Evolutionary conservation across 1,140 invertebrate genomes (phyloP), one percentile per base, ranked within the genome.

Genomic region (Scaptomyza pallida): DNA sequence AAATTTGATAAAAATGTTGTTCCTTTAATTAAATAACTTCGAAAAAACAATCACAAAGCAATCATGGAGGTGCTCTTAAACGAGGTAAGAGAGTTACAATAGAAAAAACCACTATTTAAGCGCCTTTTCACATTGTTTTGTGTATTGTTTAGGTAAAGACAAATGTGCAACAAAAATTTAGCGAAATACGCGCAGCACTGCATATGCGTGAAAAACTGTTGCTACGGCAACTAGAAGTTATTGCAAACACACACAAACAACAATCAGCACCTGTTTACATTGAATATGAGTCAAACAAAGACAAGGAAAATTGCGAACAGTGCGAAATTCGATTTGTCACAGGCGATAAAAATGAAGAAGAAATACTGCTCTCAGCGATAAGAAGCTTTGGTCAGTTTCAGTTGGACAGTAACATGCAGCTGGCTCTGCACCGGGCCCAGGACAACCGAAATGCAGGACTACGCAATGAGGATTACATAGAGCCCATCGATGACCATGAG

Each of bases 181-280:
- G 91, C 35, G 89, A 92, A 51, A 71, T 93, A 12, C 80, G 88
- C 12, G 89, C 92, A 37, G 89, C 89, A 0, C 61, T 94, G 16
- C 88, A 90, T 69, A 91, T 91, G 51, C 89, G 93, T 68, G 93
- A 94, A 61, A 93, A 92, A 45, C 90, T 93, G 73, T 86, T 94
- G 13, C 72, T 93, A 2, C 91, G 93, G 8, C 93, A 93, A 78
- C 88, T 93, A 4, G 93, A 94, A 61, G 93, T 93, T 8, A 89
- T 94, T 16, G 91, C 93, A 13, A 91, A 83, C 40, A 93, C 92
- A 43, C 91, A 92, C 23, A 71, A 93, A 47, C 73, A 74, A 48
- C 43, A 65, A 40, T 19, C 70, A 9, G 56, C 63, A 0, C 40
- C 59, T 16, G 41, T 62, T 8, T 62, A 19, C 16, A 69, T 47